Evolutionary conservation across 2,113 vertebrate species (phyloP).

Genomic region (Ceuthmochares aereus): DNA sequence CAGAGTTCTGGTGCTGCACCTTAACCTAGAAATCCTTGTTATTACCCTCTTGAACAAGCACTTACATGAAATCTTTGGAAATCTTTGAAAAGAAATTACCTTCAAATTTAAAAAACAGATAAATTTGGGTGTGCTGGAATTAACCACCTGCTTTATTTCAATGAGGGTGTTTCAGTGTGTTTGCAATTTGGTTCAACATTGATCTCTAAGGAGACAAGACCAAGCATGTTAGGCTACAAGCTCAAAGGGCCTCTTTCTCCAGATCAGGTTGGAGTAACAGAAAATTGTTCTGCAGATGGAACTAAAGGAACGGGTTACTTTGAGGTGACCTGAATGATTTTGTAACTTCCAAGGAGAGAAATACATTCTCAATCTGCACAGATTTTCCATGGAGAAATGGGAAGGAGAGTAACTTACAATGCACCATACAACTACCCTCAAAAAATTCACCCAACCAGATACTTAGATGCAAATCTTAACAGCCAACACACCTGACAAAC

Average conservation of each 20-base stretch:
- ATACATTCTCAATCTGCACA: neutral
- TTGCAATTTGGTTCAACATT: neutral
- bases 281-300: neutral
- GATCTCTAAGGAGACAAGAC: neutral
- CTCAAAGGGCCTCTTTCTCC: neutral
- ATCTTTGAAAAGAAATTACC: neutral
- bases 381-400: neutral
- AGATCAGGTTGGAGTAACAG: neutral
- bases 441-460: neutral
- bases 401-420: neutral
- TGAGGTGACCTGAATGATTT: neutral
- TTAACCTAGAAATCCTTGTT: neutral
- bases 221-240: neutral
- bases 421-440: neutral
- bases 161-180: neutral
- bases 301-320: neutral
- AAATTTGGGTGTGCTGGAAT: neutral
- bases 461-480: neutral
- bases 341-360: neutral
- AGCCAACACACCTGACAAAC: neutral
- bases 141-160: neutral
- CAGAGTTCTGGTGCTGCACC: neutral
- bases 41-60: neutral
- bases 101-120: neutral
- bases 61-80: neutral